These are phyloP conservation scores for Porites divaricata DNA, from an alignment of 92 coral and sea anemone species.

Conservation along the genomic window DNA sequence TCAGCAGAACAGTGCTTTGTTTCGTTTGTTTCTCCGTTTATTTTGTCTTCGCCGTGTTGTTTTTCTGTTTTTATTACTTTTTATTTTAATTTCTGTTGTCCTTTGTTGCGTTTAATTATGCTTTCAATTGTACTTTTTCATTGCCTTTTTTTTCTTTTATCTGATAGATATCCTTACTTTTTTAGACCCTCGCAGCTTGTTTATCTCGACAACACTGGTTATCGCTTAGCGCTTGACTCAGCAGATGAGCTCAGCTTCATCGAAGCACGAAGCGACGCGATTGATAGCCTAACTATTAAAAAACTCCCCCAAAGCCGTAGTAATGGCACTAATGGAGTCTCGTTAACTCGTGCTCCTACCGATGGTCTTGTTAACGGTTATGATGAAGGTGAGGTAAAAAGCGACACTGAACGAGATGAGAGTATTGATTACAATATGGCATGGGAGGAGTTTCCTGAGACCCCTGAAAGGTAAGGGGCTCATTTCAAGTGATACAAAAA, in stretches of 20 bases:
- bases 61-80: no score
- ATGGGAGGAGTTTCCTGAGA: constrained; percentile 47
- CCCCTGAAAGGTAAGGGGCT: constrained; percentile 17
- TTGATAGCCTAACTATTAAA: constrained; percentile 1
- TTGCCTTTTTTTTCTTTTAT: no score
- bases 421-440: constrained; percentile 87
- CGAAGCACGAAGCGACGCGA: constrained; percentile 29
- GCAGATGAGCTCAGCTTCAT: constrained; percentile 53
- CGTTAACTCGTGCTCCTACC: constrained; percentile 7
- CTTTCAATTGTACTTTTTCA: no score
- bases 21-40: no score
- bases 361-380: constrained; percentile 61
- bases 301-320: neutral
- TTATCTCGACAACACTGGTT: constrained; percentile 68
- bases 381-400: constrained; percentile 71
- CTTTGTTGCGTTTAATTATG: no score
- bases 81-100: no score
- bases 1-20: no score
- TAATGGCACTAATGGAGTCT: neutral
- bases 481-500: no score
- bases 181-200: constrained; percentile 70
- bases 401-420: constrained; percentile 91
- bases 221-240: constrained; percentile 71
- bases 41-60: no score
- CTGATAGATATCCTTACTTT: neutral